Evolutionary conservation across 2,888 invertebrate genomes (phyloP).

Genomic region (Sphaeridia pumilis): DNA sequence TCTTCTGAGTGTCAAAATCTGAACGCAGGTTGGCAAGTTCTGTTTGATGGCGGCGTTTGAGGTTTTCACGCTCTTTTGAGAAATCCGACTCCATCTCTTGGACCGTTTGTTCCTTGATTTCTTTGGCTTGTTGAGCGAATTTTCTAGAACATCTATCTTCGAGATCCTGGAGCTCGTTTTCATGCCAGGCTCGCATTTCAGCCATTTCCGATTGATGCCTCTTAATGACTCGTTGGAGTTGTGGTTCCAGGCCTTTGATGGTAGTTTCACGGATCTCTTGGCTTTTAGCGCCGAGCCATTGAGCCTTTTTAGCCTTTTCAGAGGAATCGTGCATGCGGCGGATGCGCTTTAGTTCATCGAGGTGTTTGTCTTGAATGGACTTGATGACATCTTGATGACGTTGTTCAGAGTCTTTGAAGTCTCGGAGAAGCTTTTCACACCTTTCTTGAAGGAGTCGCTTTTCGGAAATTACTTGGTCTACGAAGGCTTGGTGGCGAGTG

Average conservation of each 20-base stretch:
- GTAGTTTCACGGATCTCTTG: slow-evolving; percentile 68
- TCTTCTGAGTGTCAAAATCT: slow-evolving; percentile 27
- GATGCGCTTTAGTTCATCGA: slow-evolving; percentile 58
- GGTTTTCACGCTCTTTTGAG: slow-evolving; percentile 22
- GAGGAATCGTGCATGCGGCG: slow-evolving; percentile 66
- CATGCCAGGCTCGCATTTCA: slow-evolving; percentile 55
- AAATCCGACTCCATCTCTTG: slow-evolving; percentile 51
- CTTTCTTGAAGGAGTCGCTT: slow-evolving; percentile 65
- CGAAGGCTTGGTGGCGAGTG: slow-evolving; percentile 67
- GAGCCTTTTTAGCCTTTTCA: slow-evolving; percentile 62
- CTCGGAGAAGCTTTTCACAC: slow-evolving; percentile 54
- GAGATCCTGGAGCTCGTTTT: slow-evolving; percentile 54
- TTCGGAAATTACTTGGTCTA: slow-evolving; percentile 65
- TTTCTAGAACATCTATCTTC: slow-evolving; percentile 50
- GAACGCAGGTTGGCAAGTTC: slow-evolving; percentile 23
- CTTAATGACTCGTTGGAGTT: slow-evolving; percentile 64
- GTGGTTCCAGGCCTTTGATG: slow-evolving; percentile 74
- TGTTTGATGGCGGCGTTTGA: slow-evolving; percentile 17
- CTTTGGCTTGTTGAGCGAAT: slow-evolving; percentile 50
- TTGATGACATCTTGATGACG: slow-evolving; percentile 54
- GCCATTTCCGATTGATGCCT: slow-evolving; percentile 56
- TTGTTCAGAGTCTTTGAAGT: slow-evolving; percentile 54
- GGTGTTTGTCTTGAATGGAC: slow-evolving; percentile 60
- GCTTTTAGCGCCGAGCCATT: slow-evolving; percentile 72
- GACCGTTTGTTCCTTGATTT: slow-evolving; percentile 49